Evolutionary conservation across 2,113 vertebrate genomes (phyloP), one percentile per base, ranked within the genome.

Genomic region (Phainopepla nitens): DNA sequence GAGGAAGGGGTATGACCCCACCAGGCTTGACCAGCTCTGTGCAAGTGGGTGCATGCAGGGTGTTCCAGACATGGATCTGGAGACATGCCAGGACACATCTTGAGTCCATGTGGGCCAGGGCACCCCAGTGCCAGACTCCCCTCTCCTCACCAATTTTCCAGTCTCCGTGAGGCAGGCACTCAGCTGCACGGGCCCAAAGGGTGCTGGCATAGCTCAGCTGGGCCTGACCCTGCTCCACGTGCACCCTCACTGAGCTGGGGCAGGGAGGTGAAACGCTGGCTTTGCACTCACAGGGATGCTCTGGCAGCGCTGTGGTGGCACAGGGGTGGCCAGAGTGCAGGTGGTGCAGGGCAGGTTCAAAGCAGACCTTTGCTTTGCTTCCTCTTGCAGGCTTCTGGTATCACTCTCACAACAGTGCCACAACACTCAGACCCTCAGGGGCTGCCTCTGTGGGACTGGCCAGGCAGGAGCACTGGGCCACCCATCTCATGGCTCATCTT

Each of bases 391-490:
- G 24, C 53, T 3, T 71, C 25, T 57, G 0, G 0, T 13, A 3
- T 31, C 70, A 27, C 56, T 11, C 0, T 7, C 61, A 24, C n/a
- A 33, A 4, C 0, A 5, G 36, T 5, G 21, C 47, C 57, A 9
- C 0, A 0, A 5, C n/a, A 7, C 47, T 14, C 45, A 13, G 66
- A 39, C 3, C 36, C 24, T 25, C 1, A 1, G 15, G 42, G 28
- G 11, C 39, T 41, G 44, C 4, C 6, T 14, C 39, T 15, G 35
- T 15, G 49, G 57, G 47, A 4, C 7, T 23, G 18, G 24, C 42
- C 51, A 15, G 29, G 54, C 36, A 41, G 90, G 29, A 62, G 39
- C 60, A 3, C 54, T 2, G 51, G 28, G 56, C 21, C 6, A 0
- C 25, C 49, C 8, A 0, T 29, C 28, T 35, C 39, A 2, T 0